Evolutionary conservation across 2,113 vertebrate species (phyloP).

Genomic region (Asarcornis scutulata): DNA sequence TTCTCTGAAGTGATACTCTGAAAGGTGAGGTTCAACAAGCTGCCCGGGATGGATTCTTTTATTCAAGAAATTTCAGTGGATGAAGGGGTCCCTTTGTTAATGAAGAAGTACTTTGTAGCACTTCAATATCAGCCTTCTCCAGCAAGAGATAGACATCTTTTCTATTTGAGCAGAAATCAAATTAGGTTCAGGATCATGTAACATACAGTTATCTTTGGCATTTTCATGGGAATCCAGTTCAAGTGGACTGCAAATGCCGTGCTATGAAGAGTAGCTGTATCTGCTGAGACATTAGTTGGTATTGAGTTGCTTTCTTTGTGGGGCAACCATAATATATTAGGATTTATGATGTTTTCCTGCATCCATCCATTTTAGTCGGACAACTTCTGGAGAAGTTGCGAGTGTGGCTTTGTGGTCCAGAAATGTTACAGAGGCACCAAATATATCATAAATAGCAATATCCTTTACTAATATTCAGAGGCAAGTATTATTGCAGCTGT

Average conservation of each 20-base stretch:
- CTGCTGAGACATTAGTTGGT: not conserved
- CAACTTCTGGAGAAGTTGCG: not conserved
- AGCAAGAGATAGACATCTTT: not conserved
- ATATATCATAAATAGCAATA: not conserved
- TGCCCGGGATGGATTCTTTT: not conserved
- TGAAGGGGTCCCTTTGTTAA: not conserved
- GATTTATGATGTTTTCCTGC: not conserved
- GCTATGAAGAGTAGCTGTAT: not conserved
- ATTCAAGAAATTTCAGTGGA: not conserved
- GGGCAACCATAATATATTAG: accelerated
- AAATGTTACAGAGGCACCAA: not conserved
- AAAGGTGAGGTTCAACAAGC: not conserved
- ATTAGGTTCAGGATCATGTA: not conserved
- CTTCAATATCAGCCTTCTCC: not conserved
- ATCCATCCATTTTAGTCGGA: not conserved
- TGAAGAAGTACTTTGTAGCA: not conserved
- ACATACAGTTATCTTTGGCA: not conserved
- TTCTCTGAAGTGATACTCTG: not conserved
- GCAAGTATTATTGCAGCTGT: not conserved
- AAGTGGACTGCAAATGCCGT: not conserved
- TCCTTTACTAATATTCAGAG: not conserved
- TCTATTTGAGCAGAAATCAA: not conserved
- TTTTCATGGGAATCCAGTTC: not conserved
- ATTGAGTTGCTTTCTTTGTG: not conserved
- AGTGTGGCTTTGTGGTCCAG: not conserved